Evolutionary conservation across 2,888 invertebrate genomes (phyloP), one percentile per base, ranked within the genome.

Genomic region (Theretra japonica): DNA sequence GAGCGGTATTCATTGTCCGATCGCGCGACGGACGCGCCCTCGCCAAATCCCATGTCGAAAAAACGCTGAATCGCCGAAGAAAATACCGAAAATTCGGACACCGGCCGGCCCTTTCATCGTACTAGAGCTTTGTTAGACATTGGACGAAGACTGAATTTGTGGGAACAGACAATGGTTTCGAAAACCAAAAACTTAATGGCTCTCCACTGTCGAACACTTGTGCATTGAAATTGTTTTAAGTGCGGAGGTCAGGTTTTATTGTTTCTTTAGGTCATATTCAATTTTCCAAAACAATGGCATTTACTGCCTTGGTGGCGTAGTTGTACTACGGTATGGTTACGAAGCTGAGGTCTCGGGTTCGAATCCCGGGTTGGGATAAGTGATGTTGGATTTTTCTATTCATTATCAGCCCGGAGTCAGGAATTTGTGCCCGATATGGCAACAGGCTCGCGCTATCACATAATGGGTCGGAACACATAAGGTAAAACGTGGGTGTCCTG

Each of bases 31-130:
- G 15, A 19, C 33, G 8, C n/a, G n/a, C n/a, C n/a, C n/a, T 60
- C 48, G 23, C 41, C 17, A 48, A 65, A n/a, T 48, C 41, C 41
- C 48, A 23, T 48, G 65, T 65, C 41, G 21, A 21, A 21, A 65
- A 65, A 65, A 65, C 65, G 65, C 65, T 48, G 65, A 65, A 65
- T 65, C 23, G 65, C 17, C 48, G 21, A 65, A 65, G 65, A 48
- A 65, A 65, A 65, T 23, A 65, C 17, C 21, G 15, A 6, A 25
- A 65, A 65, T 48, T 65, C 17, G 41, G 41, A 41, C 60, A n/a
- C 30, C n/a, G 60, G 6, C n/a, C 60, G 30, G 23, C 65, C 65
- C 25, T 65, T 65, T 41, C 62, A 21, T 11, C 65, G 41, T 65
- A 23, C 58, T 8, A 57, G 23, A 6, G 41, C 21, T 48, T 65